Conservation (phyloP, 2,888 invertebrate species). For the Diogma glabrata region DNA sequence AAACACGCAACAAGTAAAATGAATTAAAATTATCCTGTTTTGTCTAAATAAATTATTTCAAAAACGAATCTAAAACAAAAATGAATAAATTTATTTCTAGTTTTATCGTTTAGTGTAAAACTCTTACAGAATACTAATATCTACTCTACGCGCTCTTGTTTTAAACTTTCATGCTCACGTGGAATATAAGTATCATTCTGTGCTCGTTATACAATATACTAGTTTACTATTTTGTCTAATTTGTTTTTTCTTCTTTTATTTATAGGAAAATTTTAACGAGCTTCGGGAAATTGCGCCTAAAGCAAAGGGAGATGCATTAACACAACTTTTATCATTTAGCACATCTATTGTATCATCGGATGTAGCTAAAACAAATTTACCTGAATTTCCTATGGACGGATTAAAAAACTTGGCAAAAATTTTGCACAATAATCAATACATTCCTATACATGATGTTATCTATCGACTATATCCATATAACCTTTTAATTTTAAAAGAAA, state of each 20-base stretch:
- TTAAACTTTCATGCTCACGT: too few relatives aligned
- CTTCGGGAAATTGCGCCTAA: slow-evolving; percentile 41
- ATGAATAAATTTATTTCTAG: too few relatives aligned
- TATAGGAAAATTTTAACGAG: slow-evolving; percentile 45
- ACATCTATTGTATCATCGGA: slow-evolving; percentile 70
- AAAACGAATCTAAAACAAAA: too few relatives aligned
- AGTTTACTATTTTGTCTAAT: too few relatives aligned
- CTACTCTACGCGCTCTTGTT: too few relatives aligned
- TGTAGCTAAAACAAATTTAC: slow-evolving; percentile 48
- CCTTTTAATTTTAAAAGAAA: slow-evolving; percentile 66
- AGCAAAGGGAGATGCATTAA: slow-evolving; percentile 35
- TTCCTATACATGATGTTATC: slow-evolving; percentile 56
- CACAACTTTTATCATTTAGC: slow-evolving; percentile 54
- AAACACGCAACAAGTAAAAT: too few relatives aligned
- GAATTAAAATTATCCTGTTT: too few relatives aligned
- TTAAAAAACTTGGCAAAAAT: slow-evolving; percentile 45
- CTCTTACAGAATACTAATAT: too few relatives aligned
- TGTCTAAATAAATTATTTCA: too few relatives aligned
- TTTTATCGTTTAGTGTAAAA: too few relatives aligned
- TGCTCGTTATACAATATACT: too few relatives aligned
- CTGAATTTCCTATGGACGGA: slow-evolving; percentile 85
- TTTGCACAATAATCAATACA: slow-evolving; percentile 58
- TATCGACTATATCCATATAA: slow-evolving; percentile 75
- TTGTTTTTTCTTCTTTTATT: slow-evolving; percentile 14
- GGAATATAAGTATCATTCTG: too few relatives aligned